A percentile compares a stretch with the other conserved stretches of the same genome.
phyloP scores from a whole-genome alignment of 2,888 invertebrate genomes.

The Himalopsyche japonica region DNA sequence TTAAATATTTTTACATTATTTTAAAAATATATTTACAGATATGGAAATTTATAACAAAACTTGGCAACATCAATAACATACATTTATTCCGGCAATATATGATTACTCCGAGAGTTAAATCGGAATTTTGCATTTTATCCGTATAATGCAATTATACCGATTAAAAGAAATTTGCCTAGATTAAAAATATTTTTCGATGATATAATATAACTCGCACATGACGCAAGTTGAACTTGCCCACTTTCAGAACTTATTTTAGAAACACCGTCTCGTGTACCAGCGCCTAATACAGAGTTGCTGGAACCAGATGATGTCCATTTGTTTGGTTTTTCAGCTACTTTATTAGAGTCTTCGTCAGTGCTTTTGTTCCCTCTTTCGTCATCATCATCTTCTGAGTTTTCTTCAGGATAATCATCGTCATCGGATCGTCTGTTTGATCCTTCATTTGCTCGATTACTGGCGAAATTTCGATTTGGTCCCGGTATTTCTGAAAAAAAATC shows the following conservation, averaged over 20 bases:
- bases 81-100: background rate
- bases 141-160: background rate
- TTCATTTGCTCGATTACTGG: slow-evolving; percentile 54
- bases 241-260: slow-evolving; percentile 15
- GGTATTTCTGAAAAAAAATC: slow-evolving; percentile 53
- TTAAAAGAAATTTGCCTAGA: background rate
- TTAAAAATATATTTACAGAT: background rate
- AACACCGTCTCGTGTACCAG: slow-evolving; percentile 16
- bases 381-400: slow-evolving; percentile 52
- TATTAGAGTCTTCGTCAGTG: slow-evolving; percentile 48
- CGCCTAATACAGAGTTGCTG: slow-evolving; percentile 32
- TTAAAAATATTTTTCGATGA: background rate
- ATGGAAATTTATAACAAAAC: background rate
- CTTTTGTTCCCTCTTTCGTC: slow-evolving; percentile 45
- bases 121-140: background rate
- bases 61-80: background rate
- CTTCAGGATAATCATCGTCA: slow-evolving; percentile 55
- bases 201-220: background rate
- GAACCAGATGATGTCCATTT: slow-evolving; percentile 57
- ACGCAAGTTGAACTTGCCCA: slow-evolving; percentile 15
- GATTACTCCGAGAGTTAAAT: background rate
- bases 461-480: slow-evolving; percentile 55
- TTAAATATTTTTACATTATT: background rate
- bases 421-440: slow-evolving; percentile 52
- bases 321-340: slow-evolving; percentile 57